A percentile compares a stretch with the other conserved stretches of the same genome.
phyloP scores from a whole-genome alignment of 2,113 vertebrate species.

The Charadrius vociferus region DNA sequence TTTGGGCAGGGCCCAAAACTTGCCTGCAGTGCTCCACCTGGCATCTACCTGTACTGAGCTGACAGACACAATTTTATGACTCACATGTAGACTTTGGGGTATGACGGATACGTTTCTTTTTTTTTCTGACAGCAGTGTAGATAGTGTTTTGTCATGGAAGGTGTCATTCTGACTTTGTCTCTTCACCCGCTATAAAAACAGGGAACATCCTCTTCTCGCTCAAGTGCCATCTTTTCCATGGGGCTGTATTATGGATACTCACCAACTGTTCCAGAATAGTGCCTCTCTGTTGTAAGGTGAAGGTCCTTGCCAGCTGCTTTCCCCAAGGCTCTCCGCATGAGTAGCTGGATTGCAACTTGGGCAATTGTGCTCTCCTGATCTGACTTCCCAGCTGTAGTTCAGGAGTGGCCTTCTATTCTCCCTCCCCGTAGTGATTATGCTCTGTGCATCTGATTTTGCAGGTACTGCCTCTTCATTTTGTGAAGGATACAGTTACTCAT shows the following conservation, averaged over 20 bases:
- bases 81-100: neutral
- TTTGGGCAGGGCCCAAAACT: neutral
- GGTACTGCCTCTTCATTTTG: neutral
- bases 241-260: neutral
- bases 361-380: neutral
- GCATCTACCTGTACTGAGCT: neutral
- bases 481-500: neutral
- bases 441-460: neutral
- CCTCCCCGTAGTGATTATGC: neutral
- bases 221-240: neutral
- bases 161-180: neutral
- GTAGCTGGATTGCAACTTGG: neutral
- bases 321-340: neutral
- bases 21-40: neutral
- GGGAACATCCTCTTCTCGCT: neutral
- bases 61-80: neutral
- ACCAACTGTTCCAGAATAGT: neutral
- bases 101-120: neutral
- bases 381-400: neutral
- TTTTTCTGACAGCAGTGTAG: neutral
- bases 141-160: neutral
- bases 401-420: neutral
- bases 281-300: neutral
- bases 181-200: neutral
- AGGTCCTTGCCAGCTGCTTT: neutral